phyloP scores from a whole-genome alignment of 2,113 vertebrate species.

The Hippopotamus amphibius region DNA sequence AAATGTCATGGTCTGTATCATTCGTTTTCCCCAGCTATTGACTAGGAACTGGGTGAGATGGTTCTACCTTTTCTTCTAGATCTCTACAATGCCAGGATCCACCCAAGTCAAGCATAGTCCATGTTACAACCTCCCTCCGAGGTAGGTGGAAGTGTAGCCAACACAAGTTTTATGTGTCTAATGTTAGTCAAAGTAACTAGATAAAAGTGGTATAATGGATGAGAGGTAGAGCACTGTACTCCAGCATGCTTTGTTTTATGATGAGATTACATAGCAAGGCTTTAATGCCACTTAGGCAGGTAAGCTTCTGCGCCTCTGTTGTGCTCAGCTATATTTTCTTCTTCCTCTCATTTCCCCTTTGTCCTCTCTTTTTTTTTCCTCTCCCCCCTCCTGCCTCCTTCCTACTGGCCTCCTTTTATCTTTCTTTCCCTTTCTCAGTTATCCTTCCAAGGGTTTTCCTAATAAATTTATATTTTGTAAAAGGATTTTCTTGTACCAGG shows the following conservation, averaged over 20 bases:
- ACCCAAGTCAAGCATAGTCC: background rate
- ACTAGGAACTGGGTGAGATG: background rate
- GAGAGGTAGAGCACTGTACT: constrained; percentile 71
- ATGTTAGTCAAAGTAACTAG: background rate
- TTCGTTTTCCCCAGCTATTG: background rate
- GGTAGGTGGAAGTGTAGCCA: background rate
- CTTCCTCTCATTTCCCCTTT: constrained; percentile 61
- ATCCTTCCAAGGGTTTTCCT: constrained; percentile 82
- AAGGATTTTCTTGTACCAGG: constrained; percentile 87
- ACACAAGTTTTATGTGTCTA: background rate
- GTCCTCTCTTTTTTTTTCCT: background rate
- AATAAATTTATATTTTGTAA: constrained; percentile 88
- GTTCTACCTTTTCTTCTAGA: background rate
- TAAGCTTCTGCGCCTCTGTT: constrained; percentile 82
- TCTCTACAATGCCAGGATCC: background rate
- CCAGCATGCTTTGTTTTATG: constrained; percentile 77
- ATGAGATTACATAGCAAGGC: constrained; percentile 77
- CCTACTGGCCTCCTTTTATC: constrained; percentile 68
- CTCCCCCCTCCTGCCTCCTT: background rate
- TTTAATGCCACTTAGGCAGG: constrained; percentile 84
- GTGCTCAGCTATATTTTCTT: constrained; percentile 67
- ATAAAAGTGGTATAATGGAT: background rate
- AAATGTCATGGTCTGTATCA: background rate
- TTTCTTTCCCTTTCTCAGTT: constrained; percentile 71
- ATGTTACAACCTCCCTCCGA: background rate